phyloP scores from a whole-genome alignment of 1,140 invertebrate species.

The Brachionus asplanchnoidis region DNA sequence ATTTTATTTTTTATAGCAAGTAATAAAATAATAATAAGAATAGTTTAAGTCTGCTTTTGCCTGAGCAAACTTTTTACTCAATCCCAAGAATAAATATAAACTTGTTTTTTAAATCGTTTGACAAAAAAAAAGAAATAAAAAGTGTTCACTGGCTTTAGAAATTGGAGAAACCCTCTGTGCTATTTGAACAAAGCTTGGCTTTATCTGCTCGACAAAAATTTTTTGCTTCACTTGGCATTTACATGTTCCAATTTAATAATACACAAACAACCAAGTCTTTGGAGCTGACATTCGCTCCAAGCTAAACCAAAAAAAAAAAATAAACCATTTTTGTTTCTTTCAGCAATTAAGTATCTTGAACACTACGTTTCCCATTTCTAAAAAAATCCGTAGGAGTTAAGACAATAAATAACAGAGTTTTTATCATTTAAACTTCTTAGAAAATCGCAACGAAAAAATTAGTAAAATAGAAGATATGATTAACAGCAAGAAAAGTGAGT shows the following conservation, averaged over 20 bases:
- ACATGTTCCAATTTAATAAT: not conserved
- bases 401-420: not conserved
- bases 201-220: not conserved
- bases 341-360: not conserved
- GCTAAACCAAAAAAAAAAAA: not conserved
- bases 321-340: not conserved
- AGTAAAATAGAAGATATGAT: slow-evolving; percentile 20
- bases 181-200: not conserved
- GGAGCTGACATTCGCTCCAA: not conserved
- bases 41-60: not conserved
- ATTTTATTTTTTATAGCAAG: slow-evolving; percentile 18
- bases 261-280: not conserved
- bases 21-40: slow-evolving; percentile 13
- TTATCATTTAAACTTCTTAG: not conserved
- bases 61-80: not conserved
- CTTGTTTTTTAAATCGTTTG: not conserved
- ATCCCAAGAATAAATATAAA: not conserved
- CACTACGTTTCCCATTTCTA: not conserved
- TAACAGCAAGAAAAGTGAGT: not conserved
- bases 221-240: not conserved
- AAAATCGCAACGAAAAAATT: not conserved
- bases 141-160: not conserved
- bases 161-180: not conserved
- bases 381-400: not conserved
- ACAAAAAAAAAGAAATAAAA: not conserved